Evolutionary conservation across 1,140 invertebrate species (phyloP).

Genomic region (Orchestia grillus): DNA sequence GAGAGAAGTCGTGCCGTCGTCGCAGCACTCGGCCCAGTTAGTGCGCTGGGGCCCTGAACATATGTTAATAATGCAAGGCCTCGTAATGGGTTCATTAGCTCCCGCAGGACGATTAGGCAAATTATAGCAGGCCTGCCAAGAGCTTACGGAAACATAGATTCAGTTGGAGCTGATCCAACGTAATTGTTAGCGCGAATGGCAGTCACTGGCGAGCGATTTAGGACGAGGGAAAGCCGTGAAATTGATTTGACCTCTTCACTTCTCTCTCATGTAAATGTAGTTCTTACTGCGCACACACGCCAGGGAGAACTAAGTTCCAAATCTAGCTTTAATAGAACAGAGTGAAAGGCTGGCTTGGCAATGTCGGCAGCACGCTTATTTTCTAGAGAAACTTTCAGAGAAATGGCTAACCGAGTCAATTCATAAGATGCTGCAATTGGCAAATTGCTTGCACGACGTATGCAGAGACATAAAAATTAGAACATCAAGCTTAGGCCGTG

Average conservation of each 20-base stretch:
- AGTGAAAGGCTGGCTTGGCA: background rate
- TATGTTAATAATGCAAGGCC: background rate
- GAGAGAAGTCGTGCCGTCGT: background rate
- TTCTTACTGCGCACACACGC: too few relatives aligned
- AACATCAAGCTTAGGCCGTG: too few relatives aligned
- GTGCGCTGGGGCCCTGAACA: background rate
- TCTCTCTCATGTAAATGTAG: background rate
- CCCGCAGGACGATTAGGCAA: background rate
- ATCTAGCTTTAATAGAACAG: background rate
- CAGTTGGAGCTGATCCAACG: background rate
- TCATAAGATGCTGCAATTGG: background rate
- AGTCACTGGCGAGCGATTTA: background rate
- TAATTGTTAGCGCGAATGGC: background rate
- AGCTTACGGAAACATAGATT: background rate
- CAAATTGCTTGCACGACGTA: background rate
- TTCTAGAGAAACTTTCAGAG: background rate
- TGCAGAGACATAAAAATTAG: too few relatives aligned
- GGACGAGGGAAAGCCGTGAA: background rate
- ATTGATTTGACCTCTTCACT: background rate
- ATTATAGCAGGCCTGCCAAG: background rate
- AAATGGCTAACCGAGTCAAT: background rate
- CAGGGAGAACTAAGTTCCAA: too few relatives aligned
- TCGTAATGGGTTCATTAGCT: background rate
- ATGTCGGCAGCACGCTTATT: background rate
- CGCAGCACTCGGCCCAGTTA: too few relatives aligned